These are phyloP conservation scores for Brachionus plicatilis DNA, from an alignment of 1,140 invertebrate species.

Conservation along the genomic window DNA sequence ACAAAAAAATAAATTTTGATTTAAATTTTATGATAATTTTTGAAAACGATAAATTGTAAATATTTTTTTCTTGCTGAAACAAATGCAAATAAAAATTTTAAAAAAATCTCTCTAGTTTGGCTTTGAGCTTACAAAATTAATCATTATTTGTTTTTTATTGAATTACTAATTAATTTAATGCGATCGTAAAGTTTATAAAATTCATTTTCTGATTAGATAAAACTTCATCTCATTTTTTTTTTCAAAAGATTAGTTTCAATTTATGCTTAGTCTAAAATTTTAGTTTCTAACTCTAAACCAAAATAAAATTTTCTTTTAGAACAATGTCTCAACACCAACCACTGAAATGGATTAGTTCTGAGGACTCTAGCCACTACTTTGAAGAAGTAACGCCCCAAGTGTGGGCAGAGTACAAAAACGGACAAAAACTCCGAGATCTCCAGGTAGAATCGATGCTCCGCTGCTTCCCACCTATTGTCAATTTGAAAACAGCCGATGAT, in stretches of 20 bases:
- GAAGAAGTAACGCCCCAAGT: not conserved
- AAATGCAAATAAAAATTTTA: not conserved
- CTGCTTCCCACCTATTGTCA: not conserved
- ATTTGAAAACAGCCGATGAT: not conserved
- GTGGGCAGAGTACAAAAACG: not conserved
- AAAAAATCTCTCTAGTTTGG: not conserved
- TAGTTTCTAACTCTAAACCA: not conserved
- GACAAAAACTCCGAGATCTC: not conserved
- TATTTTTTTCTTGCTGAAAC: not conserved
- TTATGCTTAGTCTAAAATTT: not conserved
- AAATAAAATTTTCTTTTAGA: not conserved
- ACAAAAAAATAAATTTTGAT: not conserved
- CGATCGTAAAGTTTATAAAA: not conserved
- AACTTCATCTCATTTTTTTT: not conserved
- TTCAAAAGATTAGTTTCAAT: not conserved
- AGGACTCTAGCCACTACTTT: not conserved
- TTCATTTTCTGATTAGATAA: not conserved
- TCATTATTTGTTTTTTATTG: not conserved
- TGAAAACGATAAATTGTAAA: not conserved
- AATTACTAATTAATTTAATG: not conserved
- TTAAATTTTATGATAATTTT: not conserved
- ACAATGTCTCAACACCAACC: not conserved
- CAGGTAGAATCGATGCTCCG: not conserved
- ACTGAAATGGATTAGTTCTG: not conserved
- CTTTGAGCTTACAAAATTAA: not conserved